phyloP scores from a whole-genome alignment of 2,888 invertebrate species.

The Ochropleura plecta region DNA sequence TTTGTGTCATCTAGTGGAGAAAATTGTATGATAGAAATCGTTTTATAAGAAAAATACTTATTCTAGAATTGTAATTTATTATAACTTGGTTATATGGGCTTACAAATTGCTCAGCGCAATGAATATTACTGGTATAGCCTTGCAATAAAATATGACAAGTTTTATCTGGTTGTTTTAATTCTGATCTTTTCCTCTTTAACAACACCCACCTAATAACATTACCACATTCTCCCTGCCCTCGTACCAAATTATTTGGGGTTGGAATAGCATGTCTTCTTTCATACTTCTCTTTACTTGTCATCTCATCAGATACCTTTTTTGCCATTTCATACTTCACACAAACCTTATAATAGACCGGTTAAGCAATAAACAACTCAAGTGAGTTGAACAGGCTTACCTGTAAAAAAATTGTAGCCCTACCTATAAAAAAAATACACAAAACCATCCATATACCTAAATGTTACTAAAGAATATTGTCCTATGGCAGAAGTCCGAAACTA shows the following conservation, averaged over 20 bases:
- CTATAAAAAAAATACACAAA: too few relatives aligned
- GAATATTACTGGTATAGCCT: conserved; percentile 48
- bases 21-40: conserved; percentile 55
- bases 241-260: too few relatives aligned
- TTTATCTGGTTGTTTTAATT: conserved; percentile 24
- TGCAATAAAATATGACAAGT: conserved; percentile 55
- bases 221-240: neutral
- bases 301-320: too few relatives aligned
- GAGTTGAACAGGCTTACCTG: too few relatives aligned
- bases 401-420: too few relatives aligned
- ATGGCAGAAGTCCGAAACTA: neutral
- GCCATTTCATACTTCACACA: too few relatives aligned
- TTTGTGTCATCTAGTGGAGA: conserved; percentile 37
- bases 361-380: too few relatives aligned
- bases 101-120: conserved; percentile 61
- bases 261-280: too few relatives aligned
- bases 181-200: conserved; percentile 14
- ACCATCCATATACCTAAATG: too few relatives aligned
- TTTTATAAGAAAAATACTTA: conserved; percentile 52
- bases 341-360: too few relatives aligned
- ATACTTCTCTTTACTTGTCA: too few relatives aligned
- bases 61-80: conserved; percentile 60
- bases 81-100: conserved; percentile 52
- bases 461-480: neutral
- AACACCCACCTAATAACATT: neutral